phyloP scores from a whole-genome alignment of 2,888 invertebrate genomes.

The Pterostichus niger region DNA sequence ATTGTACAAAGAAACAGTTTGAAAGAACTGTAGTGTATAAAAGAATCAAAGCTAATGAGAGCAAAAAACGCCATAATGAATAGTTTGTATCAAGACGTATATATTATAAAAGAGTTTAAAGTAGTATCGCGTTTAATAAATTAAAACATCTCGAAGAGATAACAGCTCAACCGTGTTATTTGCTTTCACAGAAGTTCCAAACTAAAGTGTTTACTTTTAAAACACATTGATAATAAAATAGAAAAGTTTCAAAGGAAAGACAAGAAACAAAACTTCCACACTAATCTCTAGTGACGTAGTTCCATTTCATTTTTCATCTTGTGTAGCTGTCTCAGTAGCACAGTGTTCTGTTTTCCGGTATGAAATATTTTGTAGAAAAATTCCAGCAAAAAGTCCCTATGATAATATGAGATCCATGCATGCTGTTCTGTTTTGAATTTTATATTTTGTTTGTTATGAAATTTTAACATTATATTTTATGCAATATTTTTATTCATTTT shows the following conservation, averaged over 20 bases:
- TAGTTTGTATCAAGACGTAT: no score
- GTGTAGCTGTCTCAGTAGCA: neutral
- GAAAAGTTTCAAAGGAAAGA: conserved; percentile 38
- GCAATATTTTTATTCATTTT: conserved; percentile 16
- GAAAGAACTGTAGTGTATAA: no score
- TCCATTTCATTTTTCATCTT: conserved; percentile 38
- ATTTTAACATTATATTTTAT: conserved; percentile 40
- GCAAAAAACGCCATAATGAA: no score
- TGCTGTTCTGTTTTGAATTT: conserved; percentile 4
- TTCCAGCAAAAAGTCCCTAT: conserved; percentile 19
- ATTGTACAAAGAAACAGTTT: no score
- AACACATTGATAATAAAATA: conserved; percentile 53
- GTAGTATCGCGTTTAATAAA: conserved; percentile 16
- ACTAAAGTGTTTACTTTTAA: conserved; percentile 46
- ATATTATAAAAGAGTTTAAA: no score
- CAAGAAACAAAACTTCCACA: conserved; percentile 25
- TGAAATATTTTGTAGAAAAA: conserved; percentile 32
- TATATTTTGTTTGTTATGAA: conserved; percentile 27
- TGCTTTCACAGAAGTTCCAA: conserved; percentile 2
- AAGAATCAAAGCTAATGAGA: no score
- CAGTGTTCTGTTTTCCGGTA: neutral
- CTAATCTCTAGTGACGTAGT: conserved; percentile 49
- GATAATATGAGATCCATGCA: conserved; percentile 28
- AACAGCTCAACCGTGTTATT: conserved; percentile 18
- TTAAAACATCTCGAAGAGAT: conserved; percentile 12